phyloP scores from a whole-genome alignment of 2,888 invertebrate genomes.

The Metacarcinus magister region DNA sequence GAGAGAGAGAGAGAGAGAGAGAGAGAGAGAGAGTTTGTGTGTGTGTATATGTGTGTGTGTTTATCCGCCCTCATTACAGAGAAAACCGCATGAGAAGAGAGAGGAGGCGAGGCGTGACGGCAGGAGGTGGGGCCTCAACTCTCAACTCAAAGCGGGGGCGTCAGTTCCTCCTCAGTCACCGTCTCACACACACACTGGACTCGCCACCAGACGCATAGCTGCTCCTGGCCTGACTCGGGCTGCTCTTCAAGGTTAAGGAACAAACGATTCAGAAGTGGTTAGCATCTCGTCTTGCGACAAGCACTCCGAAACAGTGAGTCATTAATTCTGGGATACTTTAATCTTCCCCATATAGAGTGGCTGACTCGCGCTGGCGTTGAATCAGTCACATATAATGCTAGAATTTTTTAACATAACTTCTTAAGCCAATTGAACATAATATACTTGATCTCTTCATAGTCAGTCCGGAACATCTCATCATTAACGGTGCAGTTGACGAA shows the following conservation, averaged over 20 bases:
- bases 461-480: too few species aligned
- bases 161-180: not conserved
- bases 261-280: not conserved
- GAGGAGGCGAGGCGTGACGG: conserved; percentile 37
- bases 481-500: too few species aligned
- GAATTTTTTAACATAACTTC: too few species aligned
- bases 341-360: too few species aligned
- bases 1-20: conserved; percentile 50
- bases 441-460: too few species aligned
- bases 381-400: too few species aligned
- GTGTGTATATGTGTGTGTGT: conserved; percentile 43
- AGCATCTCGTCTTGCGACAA: not conserved
- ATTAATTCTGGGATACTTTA: too few species aligned
- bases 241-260: too few species aligned
- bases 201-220: not conserved
- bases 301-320: too few species aligned
- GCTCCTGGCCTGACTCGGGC: not conserved
- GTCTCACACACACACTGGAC: too few species aligned
- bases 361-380: too few species aligned
- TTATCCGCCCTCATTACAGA: conserved; percentile 61
- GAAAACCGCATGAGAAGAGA: conserved; percentile 33
- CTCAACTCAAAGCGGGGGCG: not conserved
- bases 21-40: conserved; percentile 47
- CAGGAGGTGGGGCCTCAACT: not conserved
- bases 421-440: too few species aligned